Conservation (phyloP, 2,888 invertebrate genomes). For the Eristalinus sepulchralis region DNA sequence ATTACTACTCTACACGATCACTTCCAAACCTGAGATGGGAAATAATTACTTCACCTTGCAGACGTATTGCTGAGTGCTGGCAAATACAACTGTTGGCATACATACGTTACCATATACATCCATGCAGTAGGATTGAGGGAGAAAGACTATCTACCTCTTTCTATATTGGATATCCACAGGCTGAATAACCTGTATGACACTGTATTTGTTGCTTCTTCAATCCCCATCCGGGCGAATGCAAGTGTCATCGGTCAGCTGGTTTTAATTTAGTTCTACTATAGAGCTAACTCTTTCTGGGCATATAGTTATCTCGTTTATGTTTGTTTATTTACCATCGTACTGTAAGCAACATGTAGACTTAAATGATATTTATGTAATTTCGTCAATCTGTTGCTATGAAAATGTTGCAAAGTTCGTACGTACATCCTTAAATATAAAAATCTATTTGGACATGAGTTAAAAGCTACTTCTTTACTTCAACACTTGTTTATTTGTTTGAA, state of each 20-base stretch:
- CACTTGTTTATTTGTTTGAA: too few relatives aligned
- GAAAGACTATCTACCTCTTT: conserved; percentile 19
- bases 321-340: conserved; percentile 50
- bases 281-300: background rate
- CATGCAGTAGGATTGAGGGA: background rate
- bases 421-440: background rate
- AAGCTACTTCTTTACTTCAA: too few relatives aligned
- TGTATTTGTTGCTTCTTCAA: conserved; percentile 11
- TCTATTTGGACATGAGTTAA: too few relatives aligned
- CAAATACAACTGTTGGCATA: background rate
- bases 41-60: conserved; percentile 15
- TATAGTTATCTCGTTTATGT: conserved; percentile 32
- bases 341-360: conserved; percentile 42
- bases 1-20: conserved; percentile 34
- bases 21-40: conserved; percentile 17
- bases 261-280: conserved; percentile 3
- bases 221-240: conserved; percentile 10
- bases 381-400: background rate
- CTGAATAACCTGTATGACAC: conserved; percentile 9
- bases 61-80: conserved; percentile 27
- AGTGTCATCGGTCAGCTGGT: conserved; percentile 67
- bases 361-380: background rate
- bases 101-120: background rate
- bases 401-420: background rate
- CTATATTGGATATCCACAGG: background rate